Evolutionary conservation across 2,797 vertebrate species (phyloP), one percentile per base, ranked within the genome.

Genomic region (Diplodus puntazzo): DNA sequence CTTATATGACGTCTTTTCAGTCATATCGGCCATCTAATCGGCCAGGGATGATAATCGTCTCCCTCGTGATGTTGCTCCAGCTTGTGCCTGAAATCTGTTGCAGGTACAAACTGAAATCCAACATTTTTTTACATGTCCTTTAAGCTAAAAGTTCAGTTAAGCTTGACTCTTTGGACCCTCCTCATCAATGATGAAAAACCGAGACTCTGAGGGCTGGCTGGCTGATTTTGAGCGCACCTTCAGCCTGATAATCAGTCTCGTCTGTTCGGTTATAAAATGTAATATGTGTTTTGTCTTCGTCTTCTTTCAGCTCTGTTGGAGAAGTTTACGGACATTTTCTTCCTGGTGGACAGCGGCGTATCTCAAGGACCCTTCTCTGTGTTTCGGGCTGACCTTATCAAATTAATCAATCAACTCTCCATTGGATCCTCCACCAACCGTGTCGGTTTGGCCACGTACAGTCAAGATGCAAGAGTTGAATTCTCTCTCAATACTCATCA

Each of bases 381-480:
- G 1, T 81, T 88, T n/a, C 89, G 34, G 81, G 88, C 12, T 81
- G 45, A 80, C 42, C 78, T 96, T n/a, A 10, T 2, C 2, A 66
- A 14, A 23, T 55, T 93, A 30, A 75, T 91, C 34, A 69, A 46
- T 34, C 62, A 81, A 8, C 82, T 95, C 6, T 89, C 93, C 0
- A 55, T 95, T 25, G 90, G 88, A 20, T 77, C 16, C 12, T 80
- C 87, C 23, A 87, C 88, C 46, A 82, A 94, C 73, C 95, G 80
- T 3, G 39, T 96, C 3, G 96, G 95, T 11, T 67, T 97, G 88
- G 96, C 94, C 52, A 94, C 95, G 75, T 97, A 94, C 8, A 83
- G 91, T 1, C 25, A 73, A n/a, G 45, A 78, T 3, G 64, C 87
- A 7, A 77, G 63, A 3, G 83, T 61, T 0, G 95, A 96, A n/a